Base-by-base conservation (phyloP, 2,888 invertebrate species). In the Timema cristinae region DNA sequence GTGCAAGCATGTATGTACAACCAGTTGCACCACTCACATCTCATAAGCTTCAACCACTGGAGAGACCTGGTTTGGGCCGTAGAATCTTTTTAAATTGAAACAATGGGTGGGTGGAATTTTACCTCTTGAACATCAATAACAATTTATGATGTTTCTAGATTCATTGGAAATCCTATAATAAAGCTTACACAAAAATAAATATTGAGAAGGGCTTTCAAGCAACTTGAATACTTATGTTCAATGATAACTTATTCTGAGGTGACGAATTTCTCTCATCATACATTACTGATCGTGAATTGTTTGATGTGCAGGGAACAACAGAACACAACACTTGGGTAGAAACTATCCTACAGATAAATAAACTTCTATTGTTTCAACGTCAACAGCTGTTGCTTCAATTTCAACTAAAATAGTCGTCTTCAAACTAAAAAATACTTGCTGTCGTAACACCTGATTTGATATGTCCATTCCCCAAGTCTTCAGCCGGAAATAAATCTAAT, bases 211-310 rank as follows among this genome's bases (percentile, higher is more conserved):
- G 67, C 4, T 69, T 67, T 69, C 47, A 56, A 69, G 59, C 32
- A 5, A 56, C 69, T 5, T 66, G 69, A 32, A 69, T 69, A 56
- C 9, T 10, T 15, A 56, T 61, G n/a, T 16, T 69, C n/a, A 32
- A 69, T 49, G 48, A 59, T 66, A 69, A 69, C 48, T 4, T 69
- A 7, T 69, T 69, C 48, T 47, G 16, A 2, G 69, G 56, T 11
- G 69, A 69, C 11, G 69, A 69, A 49, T 61, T 32, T 61, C 9
- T 16, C 8, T n/a, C 49, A 13, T 67, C 67, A 10, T 49, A 67
- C 50, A 13, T 67, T 16, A 67, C 48, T 16, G 67, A 67, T 51
- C 0, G 67, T 47, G 56, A 56, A 13, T 8, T 56, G 56, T 5
- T 56, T 56, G 4, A 13, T 56, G 7, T 11, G 9, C 15, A n/a